Evolutionary conservation across 2,113 vertebrate species (phyloP).

Genomic region (Condylura cristata): DNA sequence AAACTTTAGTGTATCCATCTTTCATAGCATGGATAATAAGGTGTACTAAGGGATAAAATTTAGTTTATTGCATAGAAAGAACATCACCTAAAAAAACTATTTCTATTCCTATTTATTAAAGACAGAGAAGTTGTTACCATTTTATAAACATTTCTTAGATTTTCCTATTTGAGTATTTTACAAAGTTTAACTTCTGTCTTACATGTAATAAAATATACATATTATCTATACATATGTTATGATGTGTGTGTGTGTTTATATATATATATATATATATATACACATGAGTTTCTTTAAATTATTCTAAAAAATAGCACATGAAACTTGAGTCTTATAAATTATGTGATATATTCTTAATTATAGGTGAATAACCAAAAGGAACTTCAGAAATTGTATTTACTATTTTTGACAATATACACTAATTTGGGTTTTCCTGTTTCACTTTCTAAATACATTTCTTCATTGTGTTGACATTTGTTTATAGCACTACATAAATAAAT

Average conservation of each 20-base stretch:
- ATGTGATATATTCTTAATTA: conserved; percentile 43
- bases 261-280: too few relatives aligned
- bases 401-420: conserved; percentile 8
- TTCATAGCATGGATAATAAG: background rate
- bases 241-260: too few relatives aligned
- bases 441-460: background rate
- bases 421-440: background rate
- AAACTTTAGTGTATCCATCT: background rate
- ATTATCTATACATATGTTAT: too few relatives aligned
- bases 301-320: conserved; percentile 23
- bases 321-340: conserved; percentile 57
- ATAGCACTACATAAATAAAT: background rate
- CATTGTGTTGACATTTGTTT: background rate
- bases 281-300: conserved; percentile 17
- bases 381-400: background rate
- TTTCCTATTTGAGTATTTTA: background rate
- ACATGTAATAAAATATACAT: background rate
- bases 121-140: background rate
- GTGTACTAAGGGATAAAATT: background rate
- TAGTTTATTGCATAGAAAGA: background rate
- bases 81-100: background rate
- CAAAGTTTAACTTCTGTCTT: background rate
- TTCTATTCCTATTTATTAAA: background rate
- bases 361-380: background rate
- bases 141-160: background rate